Evolutionary conservation across 2,888 invertebrate species (phyloP), one percentile per base, ranked within the genome.

Genomic region (Coelopa pilipes): DNA sequence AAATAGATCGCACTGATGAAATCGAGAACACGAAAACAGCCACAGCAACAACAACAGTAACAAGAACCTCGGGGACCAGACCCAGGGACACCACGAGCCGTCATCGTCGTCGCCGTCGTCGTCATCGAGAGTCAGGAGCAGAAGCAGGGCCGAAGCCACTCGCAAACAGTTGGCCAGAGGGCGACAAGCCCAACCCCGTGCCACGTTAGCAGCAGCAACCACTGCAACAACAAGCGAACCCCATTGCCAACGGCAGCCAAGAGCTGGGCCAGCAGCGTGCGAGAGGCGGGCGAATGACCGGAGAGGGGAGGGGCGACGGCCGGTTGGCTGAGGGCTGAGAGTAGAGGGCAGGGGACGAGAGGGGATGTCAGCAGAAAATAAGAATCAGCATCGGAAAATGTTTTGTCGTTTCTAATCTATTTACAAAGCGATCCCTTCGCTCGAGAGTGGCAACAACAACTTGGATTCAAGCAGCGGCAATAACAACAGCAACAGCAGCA

Each of bases 391-490:
- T 79, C 79, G 80, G 79, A 80, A 82, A 83, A 83, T 84, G 81
- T 84, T 84, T 83, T 82, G 83, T 83, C 84, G 82, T 84, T 82
- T 82, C 83, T 82, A 84, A 84, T 84, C 84, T 84, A 83, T 84
- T 84, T 83, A 82, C 83, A 45, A 71, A 45, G 19, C 53, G 50
- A 50, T 65, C 5, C 76, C 70, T 50, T 13, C 60, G 47, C 70
- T 70, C 71, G 45, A 50, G 49, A 62, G n/a, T n/a, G 34, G 66
- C 66, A 49, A 49, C 47, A 66, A 63, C 72, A 74, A 46, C 50
- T n/a, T n/a, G n/a, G n/a, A n/a, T n/a, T n/a, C n/a, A n/a, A n/a
- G n/a, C n/a, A n/a, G n/a, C n/a, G n/a, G n/a, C 49, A 21, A 45
- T 59, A 74, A 73, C 72, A 73, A 68, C 59, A 76, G 74, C 76